A percentile compares a stretch with the other conserved stretches of the same genome.
Evolutionary conservation across 2,113 vertebrate species (phyloP).

Genomic region (Lophura nycthemera): DNA sequence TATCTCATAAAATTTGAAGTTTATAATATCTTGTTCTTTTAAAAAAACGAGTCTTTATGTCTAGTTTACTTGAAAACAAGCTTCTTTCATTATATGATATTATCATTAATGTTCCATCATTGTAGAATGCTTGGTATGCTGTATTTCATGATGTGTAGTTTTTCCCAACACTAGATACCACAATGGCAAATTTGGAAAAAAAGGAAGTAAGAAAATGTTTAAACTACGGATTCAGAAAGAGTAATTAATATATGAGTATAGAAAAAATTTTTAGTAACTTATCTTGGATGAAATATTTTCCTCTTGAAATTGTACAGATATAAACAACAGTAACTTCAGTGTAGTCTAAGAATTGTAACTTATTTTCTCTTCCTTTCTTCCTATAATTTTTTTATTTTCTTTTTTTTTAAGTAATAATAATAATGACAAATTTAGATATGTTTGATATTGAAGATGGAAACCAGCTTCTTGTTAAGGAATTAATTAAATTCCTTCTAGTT

Average conservation of each 20-base stretch:
- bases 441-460: not conserved
- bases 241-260: not conserved
- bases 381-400: not conserved
- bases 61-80: not conserved
- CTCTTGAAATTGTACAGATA: not conserved
- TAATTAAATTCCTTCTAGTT: not conserved
- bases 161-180: not conserved
- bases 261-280: not conserved
- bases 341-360: not conserved
- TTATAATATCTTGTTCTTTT: not conserved
- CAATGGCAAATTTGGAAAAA: not conserved
- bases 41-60: not conserved
- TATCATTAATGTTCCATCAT: not conserved
- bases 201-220: rapidly evolving
- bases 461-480: not conserved
- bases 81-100: not conserved
- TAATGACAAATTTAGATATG: not conserved
- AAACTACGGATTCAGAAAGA: not conserved
- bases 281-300: not conserved
- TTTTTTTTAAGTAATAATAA: not conserved
- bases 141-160: not conserved
- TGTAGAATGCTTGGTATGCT: not conserved
- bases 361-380: not conserved
- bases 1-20: not conserved
- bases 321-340: not conserved